Conservation (phyloP, 2,113 vertebrate species). For the Sus scrofa region T2T-Sscrofa CM000825.6:79581501-79582000, state of each 20-base stretch:
- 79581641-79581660: not conserved
- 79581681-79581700: not conserved
- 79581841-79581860: not conserved
- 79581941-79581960: not conserved
- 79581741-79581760: not conserved
- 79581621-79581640: too few species aligned
- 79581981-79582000: not conserved
- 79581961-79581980: not conserved
- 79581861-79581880: not conserved
- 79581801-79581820: not conserved
- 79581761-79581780: not conserved
- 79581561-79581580: too few species aligned
- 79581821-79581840: not conserved
- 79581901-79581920: not conserved
- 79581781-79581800: not conserved
- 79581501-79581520: too few species aligned
- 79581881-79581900: not conserved
- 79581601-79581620: too few species aligned
- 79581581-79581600: too few species aligned
- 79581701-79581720: not conserved
- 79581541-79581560: too few species aligned
- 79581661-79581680: not conserved
- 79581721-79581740: not conserved
- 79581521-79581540: too few species aligned
- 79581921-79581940: not conserved